A percentile compares a stretch with the other conserved stretches of the same genome.
These are phyloP conservation scores for Geophilus truncorum DNA, from an alignment of 2,888 invertebrate species.

Conservation along the genomic window DNA sequence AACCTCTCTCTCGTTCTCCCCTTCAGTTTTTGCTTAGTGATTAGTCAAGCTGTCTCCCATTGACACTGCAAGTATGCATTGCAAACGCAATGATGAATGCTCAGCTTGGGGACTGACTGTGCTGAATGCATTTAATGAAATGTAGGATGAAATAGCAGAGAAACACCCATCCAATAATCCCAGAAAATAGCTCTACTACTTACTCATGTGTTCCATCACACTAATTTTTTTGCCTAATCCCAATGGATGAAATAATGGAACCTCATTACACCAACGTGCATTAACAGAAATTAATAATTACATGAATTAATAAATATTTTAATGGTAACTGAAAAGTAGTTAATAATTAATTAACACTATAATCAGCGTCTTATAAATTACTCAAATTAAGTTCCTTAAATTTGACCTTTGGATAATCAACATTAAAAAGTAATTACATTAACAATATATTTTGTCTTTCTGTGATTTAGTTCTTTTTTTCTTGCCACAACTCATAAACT, in stretches of 20 bases:
- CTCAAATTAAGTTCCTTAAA: background rate
- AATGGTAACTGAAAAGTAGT: too few relatives aligned
- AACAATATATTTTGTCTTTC: too few relatives aligned
- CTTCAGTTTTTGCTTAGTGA: conserved; percentile 13
- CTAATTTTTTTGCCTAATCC: conserved; percentile 25
- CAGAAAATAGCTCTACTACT: conserved; percentile 14
- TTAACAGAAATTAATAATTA: too few relatives aligned
- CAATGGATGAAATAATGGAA: conserved; percentile 10
- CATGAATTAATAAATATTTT: too few relatives aligned
- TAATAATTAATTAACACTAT: background rate
- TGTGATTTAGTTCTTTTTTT: too few relatives aligned
- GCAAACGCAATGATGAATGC: conserved; percentile 4
- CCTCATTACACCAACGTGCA: background rate
- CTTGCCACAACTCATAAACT: too few relatives aligned
- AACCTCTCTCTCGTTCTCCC: conserved; percentile 3
- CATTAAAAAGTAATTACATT: background rate
- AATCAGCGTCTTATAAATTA: background rate
- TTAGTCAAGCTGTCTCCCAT: conserved; percentile 25
- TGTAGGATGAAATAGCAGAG: conserved; percentile 24
- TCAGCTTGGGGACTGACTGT: conserved; percentile 7
- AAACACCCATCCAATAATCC: conserved; percentile 27
- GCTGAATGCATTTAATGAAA: conserved; percentile 24
- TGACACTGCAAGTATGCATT: conserved; percentile 27
- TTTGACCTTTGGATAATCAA: background rate
- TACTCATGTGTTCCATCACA: conserved; percentile 27